Conservation (phyloP, 1,140 invertebrate genomes). For the Heliconius eleuchia region DNA sequence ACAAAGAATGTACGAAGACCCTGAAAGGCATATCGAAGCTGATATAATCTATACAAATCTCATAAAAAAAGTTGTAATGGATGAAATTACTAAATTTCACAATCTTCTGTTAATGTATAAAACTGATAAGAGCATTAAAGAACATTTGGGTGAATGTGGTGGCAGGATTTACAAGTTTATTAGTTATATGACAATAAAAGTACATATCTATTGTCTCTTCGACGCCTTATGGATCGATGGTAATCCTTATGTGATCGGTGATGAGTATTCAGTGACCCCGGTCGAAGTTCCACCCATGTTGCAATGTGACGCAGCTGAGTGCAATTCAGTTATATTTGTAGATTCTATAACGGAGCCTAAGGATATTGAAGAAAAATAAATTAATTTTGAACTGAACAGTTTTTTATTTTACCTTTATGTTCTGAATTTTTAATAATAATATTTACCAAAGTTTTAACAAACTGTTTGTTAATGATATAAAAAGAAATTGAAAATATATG, state of each 20-base stretch:
- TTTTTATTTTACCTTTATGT: slow-evolving; percentile 7
- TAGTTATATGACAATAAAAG: slow-evolving; percentile 74
- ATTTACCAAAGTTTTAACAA: background rate
- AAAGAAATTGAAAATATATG: no score
- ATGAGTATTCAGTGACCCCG: slow-evolving; percentile 72
- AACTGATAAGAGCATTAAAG: slow-evolving; percentile 71
- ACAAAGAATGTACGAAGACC: slow-evolving; percentile 76
- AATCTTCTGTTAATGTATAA: slow-evolving; percentile 73
- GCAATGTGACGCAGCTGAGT: slow-evolving; percentile 72
- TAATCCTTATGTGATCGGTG: slow-evolving; percentile 74
- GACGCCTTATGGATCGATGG: slow-evolving; percentile 75
- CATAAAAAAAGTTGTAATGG: slow-evolving; percentile 73
- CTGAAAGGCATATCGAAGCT: slow-evolving; percentile 70
- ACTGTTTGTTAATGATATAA: no score
- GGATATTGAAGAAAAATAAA: slow-evolving; percentile 63
- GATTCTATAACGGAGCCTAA: slow-evolving; percentile 74
- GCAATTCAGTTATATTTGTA: slow-evolving; percentile 70
- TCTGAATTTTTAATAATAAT: background rate
- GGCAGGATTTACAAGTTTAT: slow-evolving; percentile 75
- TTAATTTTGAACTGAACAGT: background rate
- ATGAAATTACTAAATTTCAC: slow-evolving; percentile 77
- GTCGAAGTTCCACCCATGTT: slow-evolving; percentile 69
- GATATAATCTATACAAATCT: slow-evolving; percentile 75
- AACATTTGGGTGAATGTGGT: slow-evolving; percentile 73
- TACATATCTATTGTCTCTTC: slow-evolving; percentile 73